Conservation (phyloP, 2,797 vertebrate species). For the Takifugu ocellatus region DNA sequence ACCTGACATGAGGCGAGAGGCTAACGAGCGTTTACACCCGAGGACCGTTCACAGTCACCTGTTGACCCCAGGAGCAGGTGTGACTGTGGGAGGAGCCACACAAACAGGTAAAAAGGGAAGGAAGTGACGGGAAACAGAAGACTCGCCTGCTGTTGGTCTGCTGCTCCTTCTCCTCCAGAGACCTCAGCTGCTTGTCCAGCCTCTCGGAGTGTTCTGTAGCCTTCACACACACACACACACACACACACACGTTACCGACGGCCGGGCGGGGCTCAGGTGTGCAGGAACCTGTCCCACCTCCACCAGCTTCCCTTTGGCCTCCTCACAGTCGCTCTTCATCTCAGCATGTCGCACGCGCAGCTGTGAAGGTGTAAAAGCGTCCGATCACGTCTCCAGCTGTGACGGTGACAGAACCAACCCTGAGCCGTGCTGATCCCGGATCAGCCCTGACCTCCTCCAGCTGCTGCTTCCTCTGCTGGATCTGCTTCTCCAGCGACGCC, state of each 20-base stretch:
- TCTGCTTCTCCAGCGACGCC: slow-evolving; percentile 87
- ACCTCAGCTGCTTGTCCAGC: slow-evolving; percentile 80
- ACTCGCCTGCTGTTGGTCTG: slow-evolving; percentile 84
- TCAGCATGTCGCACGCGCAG: slow-evolving; percentile 76
- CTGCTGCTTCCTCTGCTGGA: slow-evolving; percentile 82
- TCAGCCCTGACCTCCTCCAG: slow-evolving; percentile 80
- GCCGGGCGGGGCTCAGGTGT: neutral
- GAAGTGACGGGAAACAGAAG: neutral
- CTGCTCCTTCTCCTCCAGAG: slow-evolving; percentile 82
- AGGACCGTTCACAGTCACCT: too few relatives aligned
- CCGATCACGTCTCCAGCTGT: neutral
- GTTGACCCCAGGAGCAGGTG: neutral
- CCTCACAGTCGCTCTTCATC: slow-evolving; percentile 72
- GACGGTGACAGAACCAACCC: too few relatives aligned
- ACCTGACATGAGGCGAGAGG: too few relatives aligned
- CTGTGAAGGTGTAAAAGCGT: slow-evolving; percentile 57
- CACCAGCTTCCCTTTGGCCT: slow-evolving; percentile 79
- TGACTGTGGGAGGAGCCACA: neutral
- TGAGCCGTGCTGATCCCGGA: neutral
- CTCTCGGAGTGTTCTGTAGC: slow-evolving; percentile 75
- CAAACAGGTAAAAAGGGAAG: too few relatives aligned
- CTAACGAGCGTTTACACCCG: too few relatives aligned
- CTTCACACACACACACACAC: slow-evolving; percentile 55
- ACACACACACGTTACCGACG: neutral
- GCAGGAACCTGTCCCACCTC: slow-evolving; percentile 73